Percentiles rank a stretch among this genome's conserved stretches.
Evolutionary conservation across 2,113 vertebrate genomes (phyloP).

Genomic region (Heloderma charlesbogerti): DNA sequence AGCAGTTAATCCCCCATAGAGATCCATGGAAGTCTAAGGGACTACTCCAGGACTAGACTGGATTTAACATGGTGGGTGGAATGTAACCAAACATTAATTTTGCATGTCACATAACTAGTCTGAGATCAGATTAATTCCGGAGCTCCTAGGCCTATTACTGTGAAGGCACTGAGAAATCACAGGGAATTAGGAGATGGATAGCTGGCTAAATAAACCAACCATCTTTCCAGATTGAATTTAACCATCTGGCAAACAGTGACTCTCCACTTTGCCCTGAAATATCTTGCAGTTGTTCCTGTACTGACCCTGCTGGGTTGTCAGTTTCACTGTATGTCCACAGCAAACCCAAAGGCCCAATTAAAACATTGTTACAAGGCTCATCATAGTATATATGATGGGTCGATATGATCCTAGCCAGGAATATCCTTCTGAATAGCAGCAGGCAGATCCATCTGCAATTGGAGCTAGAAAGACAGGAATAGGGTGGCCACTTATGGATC

Average conservation of each 20-base stretch:
- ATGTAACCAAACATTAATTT: slow-evolving; percentile 3
- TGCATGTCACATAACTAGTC: not conserved
- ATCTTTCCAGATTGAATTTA: not conserved
- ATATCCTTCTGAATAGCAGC: not conserved
- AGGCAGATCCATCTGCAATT: not conserved
- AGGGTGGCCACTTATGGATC: not conserved
- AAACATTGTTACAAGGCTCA: not conserved
- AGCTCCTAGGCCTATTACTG: not conserved
- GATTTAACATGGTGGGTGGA: not conserved
- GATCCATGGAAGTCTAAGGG: not conserved
- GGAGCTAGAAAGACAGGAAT: not conserved
- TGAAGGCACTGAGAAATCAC: not conserved
- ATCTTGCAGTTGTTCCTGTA: not conserved
- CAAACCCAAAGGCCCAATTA: not conserved
- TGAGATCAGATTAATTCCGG: not conserved
- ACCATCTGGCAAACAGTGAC: not conserved
- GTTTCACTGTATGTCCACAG: not conserved
- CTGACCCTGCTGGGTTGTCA: too few relatives aligned
- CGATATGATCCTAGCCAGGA: not conserved
- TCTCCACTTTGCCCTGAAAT: not conserved
- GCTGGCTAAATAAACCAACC: not conserved
- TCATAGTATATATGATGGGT: not conserved
- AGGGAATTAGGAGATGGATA: not conserved
- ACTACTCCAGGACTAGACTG: not conserved
- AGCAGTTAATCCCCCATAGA: not conserved